phyloP scores from a whole-genome alignment of 37 sponge, comb jelly and placozoan species.

The Axinella damicornis region DNA sequence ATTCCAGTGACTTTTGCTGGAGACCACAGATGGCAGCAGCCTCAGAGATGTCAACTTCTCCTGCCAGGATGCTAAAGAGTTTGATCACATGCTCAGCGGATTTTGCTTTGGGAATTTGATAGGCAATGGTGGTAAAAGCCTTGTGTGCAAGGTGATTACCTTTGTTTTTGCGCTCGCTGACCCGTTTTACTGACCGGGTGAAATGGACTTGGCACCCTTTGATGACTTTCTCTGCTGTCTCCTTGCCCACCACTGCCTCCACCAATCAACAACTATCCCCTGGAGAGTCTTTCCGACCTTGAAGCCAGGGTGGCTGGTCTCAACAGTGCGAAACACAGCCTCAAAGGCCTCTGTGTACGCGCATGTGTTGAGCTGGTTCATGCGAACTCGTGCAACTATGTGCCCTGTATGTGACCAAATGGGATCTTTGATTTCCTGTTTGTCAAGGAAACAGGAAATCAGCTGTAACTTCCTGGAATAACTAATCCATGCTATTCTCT shows the following conservation, averaged over 20 bases:
- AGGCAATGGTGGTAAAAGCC: conserved; percentile 37
- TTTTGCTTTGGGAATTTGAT: background rate
- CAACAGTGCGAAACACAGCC: conserved; percentile 4
- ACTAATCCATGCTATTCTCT: too few species aligned
- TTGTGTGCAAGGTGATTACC: background rate
- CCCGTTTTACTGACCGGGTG: conserved; percentile 26
- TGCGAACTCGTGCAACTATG: conserved; percentile 15
- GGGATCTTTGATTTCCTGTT: too few species aligned
- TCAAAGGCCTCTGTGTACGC: background rate
- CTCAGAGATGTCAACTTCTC: background rate
- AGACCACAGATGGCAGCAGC: background rate
- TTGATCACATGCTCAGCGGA: background rate
- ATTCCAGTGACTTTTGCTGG: background rate
- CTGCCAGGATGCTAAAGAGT: background rate
- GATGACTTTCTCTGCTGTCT: background rate
- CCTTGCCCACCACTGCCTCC: conserved; percentile 27
- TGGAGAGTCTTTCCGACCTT: conserved; percentile 32
- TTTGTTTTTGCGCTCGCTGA: conserved; percentile 10
- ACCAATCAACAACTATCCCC: conserved; percentile 43
- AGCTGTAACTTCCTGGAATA: too few species aligned
- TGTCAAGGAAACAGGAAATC: too few species aligned
- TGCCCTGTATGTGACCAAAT: too few species aligned
- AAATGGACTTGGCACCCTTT: conserved; percentile 51
- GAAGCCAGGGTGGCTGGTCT: conserved; percentile 1
- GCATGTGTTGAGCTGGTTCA: background rate